Conservation (phyloP, 2,797 vertebrate genomes). For the Columba guinea region DNA sequence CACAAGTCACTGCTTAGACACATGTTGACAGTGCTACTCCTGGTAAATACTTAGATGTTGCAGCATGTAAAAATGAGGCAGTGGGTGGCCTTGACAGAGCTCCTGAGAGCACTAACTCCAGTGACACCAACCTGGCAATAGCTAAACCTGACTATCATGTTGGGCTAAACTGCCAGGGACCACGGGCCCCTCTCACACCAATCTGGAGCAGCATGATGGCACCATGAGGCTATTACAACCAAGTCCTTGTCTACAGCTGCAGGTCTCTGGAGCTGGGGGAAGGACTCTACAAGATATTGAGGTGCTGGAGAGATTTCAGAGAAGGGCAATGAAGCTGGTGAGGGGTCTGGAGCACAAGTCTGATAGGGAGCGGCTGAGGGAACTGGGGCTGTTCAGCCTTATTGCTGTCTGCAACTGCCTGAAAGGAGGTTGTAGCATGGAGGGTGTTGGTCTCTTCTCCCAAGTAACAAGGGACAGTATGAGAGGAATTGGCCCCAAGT, state of each 20-base stretch:
- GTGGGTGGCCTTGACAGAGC: background rate
- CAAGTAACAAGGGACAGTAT: no score
- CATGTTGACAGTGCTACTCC: background rate
- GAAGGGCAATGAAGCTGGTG: no score
- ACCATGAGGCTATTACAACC: fast-evolving
- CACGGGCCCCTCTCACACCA: background rate
- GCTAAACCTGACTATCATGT: background rate
- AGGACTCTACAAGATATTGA: no score
- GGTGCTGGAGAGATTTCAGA: no score
- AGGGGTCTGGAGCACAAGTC: no score
- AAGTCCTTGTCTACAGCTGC: background rate
- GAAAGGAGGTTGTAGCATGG: no score
- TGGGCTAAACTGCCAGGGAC: background rate
- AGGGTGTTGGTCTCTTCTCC: no score
- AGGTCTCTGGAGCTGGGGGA: no score
- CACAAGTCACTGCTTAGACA: background rate
- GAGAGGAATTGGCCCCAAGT: no score
- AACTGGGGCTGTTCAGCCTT: no score
- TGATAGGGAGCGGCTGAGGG: no score
- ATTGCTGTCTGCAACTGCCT: no score
- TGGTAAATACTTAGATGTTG: background rate
- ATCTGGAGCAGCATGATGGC: background rate
- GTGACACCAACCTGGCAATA: background rate
- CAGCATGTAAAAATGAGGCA: background rate
- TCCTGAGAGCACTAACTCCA: background rate